A percentile compares a stretch with the other conserved stretches of the same genome.
Evolutionary conservation across 35 echinoderm and acorn worm genomes (phyloP).

Genomic region (Ptychodera flava): DNA sequence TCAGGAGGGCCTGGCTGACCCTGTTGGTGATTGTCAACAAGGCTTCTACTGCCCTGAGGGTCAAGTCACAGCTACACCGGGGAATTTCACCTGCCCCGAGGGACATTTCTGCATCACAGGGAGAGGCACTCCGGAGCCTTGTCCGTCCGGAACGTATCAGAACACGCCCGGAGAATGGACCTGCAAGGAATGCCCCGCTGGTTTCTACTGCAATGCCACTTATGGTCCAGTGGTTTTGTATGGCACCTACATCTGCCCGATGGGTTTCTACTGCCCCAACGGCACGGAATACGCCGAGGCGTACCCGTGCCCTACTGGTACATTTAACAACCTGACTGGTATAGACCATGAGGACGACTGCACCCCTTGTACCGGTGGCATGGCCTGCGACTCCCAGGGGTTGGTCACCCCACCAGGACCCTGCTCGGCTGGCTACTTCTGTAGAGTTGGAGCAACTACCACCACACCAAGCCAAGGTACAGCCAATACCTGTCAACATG

Average conservation of each 20-base stretch:
- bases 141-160: conserved; percentile 89
- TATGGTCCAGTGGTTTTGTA: conserved; percentile 82
- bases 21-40: conserved; percentile 54
- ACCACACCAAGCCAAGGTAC: conserved; percentile 82
- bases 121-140: conserved; percentile 59
- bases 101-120: conserved; percentile 84
- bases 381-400: conserved; percentile 67
- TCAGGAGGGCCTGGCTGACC: conserved; percentile 53
- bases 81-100: conserved; percentile 60
- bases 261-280: conserved; percentile 89
- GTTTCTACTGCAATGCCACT: conserved; percentile 89
- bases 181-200: conserved; percentile 70
- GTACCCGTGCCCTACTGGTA: conserved; percentile 66
- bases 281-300: conserved; percentile 76
- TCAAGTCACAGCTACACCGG: conserved; percentile 60
- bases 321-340: conserved; percentile 90
- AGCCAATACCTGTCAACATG: no score
- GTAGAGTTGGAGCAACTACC: conserved; percentile 57
- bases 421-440: conserved; percentile 86
- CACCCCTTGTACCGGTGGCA: conserved; percentile 74
- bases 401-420: conserved; percentile 50
- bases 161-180: conserved; percentile 74
- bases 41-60: conserved; percentile 90
- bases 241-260: conserved; percentile 72
- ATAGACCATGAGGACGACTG: conserved; percentile 37